Evolutionary conservation across 1,140 invertebrate genomes (phyloP), one percentile per base, ranked within the genome.

Genomic region (Stegodyphus dumicola): DNA sequence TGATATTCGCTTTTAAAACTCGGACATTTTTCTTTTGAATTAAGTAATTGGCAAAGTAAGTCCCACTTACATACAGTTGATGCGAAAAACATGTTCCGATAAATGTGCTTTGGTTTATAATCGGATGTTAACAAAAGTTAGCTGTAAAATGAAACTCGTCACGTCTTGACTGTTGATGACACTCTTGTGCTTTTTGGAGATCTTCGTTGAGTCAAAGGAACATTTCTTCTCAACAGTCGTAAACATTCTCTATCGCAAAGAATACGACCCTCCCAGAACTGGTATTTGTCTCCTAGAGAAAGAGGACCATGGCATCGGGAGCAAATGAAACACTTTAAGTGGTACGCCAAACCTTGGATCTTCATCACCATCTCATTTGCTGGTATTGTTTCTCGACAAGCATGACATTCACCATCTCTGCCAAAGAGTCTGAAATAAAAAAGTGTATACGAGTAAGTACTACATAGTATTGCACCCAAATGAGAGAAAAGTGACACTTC

Each of bases 291-390:
- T 48, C 81, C 81, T 6, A 85, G 64, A 6, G 81, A 17, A 6
- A 85, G 65, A 6, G 64, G 15, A 10, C 60, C 73, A 65, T 85
- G 73, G 53, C 81, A 85, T 18, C 81, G 66, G 4, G 81, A 85
- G 15, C 81, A 85, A 51, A 77, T 76, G 65, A 85, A 85, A 13
- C 81, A 85, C n/a, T 60, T 66, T 9, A 85, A 52, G 64, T 85
- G 81, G 33, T 85, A 85, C 10, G 81, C 81, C 51, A 76, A 66
- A 0, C 74, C 81, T 56, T 85, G 81, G 33, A 85, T 77, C 51
- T 85, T 85, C 81, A 85, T 85, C 52, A 85, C 81, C 81, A 85
- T 76, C 33, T 85, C 81, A 13, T 66, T 85, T 10, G 81, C 73
- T 3, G 81, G 81, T 11, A 85, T 85, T 0, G 73, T 85, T 52